Conservation (phyloP, 2,888 invertebrate genomes). For the Troglohyphantes excavatus region DNA sequence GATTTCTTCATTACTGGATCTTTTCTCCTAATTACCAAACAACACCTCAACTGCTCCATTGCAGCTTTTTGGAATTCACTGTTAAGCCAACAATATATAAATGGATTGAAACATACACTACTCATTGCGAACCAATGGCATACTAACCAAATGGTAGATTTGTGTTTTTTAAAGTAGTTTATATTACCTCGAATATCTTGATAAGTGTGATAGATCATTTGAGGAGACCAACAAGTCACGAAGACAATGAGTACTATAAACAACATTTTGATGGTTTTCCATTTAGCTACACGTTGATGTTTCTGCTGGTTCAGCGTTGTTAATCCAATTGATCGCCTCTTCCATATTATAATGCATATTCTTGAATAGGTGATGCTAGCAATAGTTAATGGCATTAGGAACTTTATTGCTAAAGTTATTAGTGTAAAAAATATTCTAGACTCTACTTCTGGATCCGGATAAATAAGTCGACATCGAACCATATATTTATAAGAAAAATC, state of each 20-base stretch:
- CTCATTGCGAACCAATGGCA: conserved; percentile 84
- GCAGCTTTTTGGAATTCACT: conserved; percentile 83
- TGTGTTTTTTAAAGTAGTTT: conserved; percentile 81
- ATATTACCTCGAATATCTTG: conserved; percentile 81
- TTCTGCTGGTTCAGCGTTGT: conserved; percentile 83
- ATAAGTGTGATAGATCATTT: conserved; percentile 83
- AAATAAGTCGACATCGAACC: conserved; percentile 56
- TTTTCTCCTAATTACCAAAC: background rate
- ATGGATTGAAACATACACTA: conserved; percentile 84
- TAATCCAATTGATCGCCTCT: conserved; percentile 82
- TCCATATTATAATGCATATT: conserved; percentile 82
- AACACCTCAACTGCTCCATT: conserved; percentile 80
- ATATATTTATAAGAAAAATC: conserved; percentile 13
- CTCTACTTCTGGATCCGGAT: conserved; percentile 55
- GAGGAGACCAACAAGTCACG: conserved; percentile 84
- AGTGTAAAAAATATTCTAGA: conserved; percentile 67
- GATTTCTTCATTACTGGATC: background rate
- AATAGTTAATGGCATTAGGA: conserved; percentile 83
- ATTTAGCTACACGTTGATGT: conserved; percentile 82
- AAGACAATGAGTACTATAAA: conserved; percentile 83
- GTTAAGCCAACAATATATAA: conserved; percentile 84
- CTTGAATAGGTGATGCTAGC: conserved; percentile 83
- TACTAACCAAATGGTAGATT: conserved; percentile 82
- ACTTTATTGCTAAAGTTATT: conserved; percentile 83
- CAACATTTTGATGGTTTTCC: conserved; percentile 84